Conservation (phyloP, 2,797 vertebrate genomes). For the Pterois miles region DNA sequence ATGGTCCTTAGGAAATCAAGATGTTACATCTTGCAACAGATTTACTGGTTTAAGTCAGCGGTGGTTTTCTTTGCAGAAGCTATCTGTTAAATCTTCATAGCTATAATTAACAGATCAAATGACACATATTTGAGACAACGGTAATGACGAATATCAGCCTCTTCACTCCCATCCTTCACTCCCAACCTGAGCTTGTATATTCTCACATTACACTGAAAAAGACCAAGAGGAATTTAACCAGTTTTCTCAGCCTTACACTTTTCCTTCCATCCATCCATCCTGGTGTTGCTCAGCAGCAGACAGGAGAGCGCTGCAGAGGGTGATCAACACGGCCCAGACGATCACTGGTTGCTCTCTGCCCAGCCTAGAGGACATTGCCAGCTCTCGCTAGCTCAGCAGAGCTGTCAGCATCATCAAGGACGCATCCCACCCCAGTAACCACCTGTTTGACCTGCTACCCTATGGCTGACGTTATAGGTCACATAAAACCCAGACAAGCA, state of each 20-base stretch:
- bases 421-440: too few species aligned
- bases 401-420: too few species aligned
- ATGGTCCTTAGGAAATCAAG: neutral
- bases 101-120: slow-evolving; percentile 14
- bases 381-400: too few species aligned
- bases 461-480: too few species aligned
- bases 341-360: too few species aligned
- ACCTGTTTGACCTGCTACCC: too few species aligned
- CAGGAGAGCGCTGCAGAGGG: too few species aligned
- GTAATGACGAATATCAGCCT: slow-evolving; percentile 11
- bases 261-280: neutral
- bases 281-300: too few species aligned
- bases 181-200: neutral
- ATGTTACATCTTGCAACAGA: neutral
- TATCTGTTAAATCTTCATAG: neutral
- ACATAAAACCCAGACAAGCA: too few species aligned
- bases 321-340: too few species aligned
- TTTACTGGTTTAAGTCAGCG: neutral
- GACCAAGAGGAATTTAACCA: neutral
- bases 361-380: too few species aligned
- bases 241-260: neutral
- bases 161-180: neutral
- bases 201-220: slow-evolving; percentile 7
- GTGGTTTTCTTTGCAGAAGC: neutral
- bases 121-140: neutral